Evolutionary conservation across 2,797 vertebrate genomes (phyloP), one percentile per base, ranked within the genome.

Genomic region (Staurois parvus): DNA sequence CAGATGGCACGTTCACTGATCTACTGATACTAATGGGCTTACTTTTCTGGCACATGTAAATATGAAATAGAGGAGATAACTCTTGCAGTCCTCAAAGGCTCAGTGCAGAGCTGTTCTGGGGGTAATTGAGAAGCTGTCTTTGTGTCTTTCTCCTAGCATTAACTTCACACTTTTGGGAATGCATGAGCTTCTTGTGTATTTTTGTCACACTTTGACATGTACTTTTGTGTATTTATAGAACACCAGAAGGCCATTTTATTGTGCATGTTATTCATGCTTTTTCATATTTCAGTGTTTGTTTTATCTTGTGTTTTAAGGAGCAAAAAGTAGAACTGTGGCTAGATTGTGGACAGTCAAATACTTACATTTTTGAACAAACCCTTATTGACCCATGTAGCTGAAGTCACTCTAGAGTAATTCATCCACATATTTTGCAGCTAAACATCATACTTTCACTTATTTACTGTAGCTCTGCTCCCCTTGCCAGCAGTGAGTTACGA

Each of bases 81-180:
- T 83, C 78, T 74, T 64, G 32, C 32, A 28, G 62, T 75, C 42
- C 62, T 84, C 30, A 72, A 37, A 30, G 10, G 21, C 24, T 70
- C 15, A 17, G 66, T 40, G 15, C 66, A 59, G 30, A 59, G 21
- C 21, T 59, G 52, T 24, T 7, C 6, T n/a, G 52, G 52, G 21
- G 19, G 52, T 59, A 24, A 24, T 59, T 59, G 52, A 56, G 52
- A 56, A 56, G 52, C 21, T 56, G 52, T 8, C 52, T 56, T 56
- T 9, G 8, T 59, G 21, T 24, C 52, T 59, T 12, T 24, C 52
- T 8, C 8, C 19, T 9, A 9, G 21, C 6, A 12, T 21, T 59
- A 24, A 7, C 24, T 4, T 59, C 52, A 24, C 7, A 59, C 48
- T 59, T 59, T 59, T 8, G 6, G n/a, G 21, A 59, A 59, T 19